These are phyloP conservation scores for Pseudomyrmex concolor DNA, from an alignment of 1,140 invertebrate genomes.

Conservation along the genomic window DNA sequence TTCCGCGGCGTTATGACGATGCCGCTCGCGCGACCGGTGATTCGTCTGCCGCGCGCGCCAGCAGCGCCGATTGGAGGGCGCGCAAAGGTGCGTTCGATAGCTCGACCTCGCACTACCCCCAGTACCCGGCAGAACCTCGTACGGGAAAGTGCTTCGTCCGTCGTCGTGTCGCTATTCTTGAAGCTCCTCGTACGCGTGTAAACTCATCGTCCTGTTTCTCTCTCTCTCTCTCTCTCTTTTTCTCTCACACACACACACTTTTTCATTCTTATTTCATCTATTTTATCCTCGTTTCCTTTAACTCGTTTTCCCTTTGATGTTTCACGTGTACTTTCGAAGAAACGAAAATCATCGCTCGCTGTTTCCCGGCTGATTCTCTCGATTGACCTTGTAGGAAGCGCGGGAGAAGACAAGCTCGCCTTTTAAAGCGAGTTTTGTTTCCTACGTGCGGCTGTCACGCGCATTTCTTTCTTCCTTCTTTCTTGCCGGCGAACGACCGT, in stretches of 20 bases:
- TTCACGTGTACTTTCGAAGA: conserved; percentile 7
- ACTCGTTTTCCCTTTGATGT: neutral
- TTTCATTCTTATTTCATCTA: conserved; percentile 10
- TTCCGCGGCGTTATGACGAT: conserved; percentile 66
- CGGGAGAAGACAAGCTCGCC: conserved; percentile 37
- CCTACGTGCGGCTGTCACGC: conserved; percentile 34
- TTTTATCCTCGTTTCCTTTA: neutral
- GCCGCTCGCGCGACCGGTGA: conserved; percentile 61
- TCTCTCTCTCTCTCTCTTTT: conserved; percentile 5
- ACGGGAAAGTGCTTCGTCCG: conserved; percentile 76
- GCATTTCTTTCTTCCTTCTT: conserved; percentile 12
- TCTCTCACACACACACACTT: neutral
- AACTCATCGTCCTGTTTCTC: conserved; percentile 24
- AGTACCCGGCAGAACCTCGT: conserved; percentile 84
- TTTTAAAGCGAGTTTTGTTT: conserved; percentile 31
- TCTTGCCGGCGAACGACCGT: conserved; percentile 60
- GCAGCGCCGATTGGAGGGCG: conserved; percentile 75
- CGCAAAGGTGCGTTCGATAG: conserved; percentile 83
- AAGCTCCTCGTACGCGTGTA: conserved; percentile 58
- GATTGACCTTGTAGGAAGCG: conserved; percentile 23
- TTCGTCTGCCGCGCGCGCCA: conserved; percentile 75
- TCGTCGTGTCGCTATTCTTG: conserved; percentile 63
- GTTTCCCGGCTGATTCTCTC: neutral
- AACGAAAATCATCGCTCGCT: conserved; percentile 12
- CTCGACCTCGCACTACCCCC: conserved; percentile 75